A percentile compares a stretch with the other conserved stretches of the same genome.
Evolutionary conservation across 2,797 vertebrate species (phyloP).

Genomic region (Platyrinchus mystaceus): DNA sequence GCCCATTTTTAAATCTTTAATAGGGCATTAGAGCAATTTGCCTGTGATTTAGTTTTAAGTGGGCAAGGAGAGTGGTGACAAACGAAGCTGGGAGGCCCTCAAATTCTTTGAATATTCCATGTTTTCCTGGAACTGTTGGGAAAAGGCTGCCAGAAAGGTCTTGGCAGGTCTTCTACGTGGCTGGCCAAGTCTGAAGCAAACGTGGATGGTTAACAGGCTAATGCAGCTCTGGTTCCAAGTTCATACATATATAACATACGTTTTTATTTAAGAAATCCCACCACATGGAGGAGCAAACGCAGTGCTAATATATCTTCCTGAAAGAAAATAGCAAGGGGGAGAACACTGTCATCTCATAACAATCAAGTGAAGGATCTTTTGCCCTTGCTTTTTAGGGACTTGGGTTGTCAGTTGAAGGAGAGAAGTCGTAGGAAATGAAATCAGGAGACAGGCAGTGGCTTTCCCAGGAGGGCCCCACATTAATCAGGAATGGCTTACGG

Average conservation of each 20-base stretch:
- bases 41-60: constrained; percentile 54
- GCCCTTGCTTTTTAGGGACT: constrained; percentile 26
- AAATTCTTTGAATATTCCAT: constrained; percentile 56
- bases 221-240: background rate
- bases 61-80: constrained; percentile 45
- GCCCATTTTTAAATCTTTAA: constrained; percentile 58
- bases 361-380: background rate
- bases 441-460: constrained; percentile 53
- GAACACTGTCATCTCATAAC: background rate
- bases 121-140: constrained; percentile 65
- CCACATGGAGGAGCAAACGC: constrained; percentile 43
- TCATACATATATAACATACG: background rate
- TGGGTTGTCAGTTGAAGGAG: constrained; percentile 4
- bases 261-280: constrained; percentile 61
- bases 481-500: constrained; percentile 49
- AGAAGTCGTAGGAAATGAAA: constrained; percentile 52
- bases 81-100: constrained; percentile 34
- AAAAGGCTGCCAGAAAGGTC: constrained; percentile 46
- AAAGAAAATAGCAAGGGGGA: constrained; percentile 12
- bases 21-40: constrained; percentile 64
- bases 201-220: constrained; percentile 21
- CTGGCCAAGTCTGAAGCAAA: constrained; percentile 59
- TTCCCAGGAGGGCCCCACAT: constrained; percentile 46
- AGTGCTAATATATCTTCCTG: background rate
- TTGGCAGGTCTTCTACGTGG: constrained; percentile 60